Evolutionary conservation across 2,797 vertebrate species (phyloP).

Genomic region (Dendrocincla tyrannina): DNA sequence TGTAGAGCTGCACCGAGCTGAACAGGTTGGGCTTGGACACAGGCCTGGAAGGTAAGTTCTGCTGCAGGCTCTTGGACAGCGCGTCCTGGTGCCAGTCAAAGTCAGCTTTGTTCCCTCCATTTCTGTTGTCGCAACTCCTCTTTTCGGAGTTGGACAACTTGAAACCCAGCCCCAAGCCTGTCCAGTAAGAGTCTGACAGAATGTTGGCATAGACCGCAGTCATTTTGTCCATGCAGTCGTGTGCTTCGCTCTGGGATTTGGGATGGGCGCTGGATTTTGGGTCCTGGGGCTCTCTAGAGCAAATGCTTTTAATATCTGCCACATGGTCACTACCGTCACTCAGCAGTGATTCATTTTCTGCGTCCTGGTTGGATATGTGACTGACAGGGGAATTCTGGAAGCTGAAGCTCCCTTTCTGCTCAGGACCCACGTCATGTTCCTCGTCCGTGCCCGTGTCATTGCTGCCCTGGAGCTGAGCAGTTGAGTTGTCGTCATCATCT

Average conservation of each 20-base stretch:
- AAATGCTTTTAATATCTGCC: slow-evolving; percentile 89
- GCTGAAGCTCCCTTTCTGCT: slow-evolving; percentile 92
- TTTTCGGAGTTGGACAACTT: slow-evolving; percentile 89
- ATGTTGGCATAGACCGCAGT: slow-evolving; percentile 97
- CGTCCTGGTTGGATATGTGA: slow-evolving; percentile 93
- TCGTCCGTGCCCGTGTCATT: slow-evolving; percentile 89
- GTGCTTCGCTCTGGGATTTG: slow-evolving; percentile 86
- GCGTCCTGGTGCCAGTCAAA: slow-evolving; percentile 99
- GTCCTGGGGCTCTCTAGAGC: slow-evolving; percentile 84
- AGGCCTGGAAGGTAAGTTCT: slow-evolving; percentile 88
- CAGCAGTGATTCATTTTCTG: slow-evolving; percentile 89
- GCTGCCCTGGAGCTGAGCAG: slow-evolving; percentile 86
- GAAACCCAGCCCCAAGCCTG: slow-evolving; percentile 90
- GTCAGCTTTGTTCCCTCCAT: slow-evolving; percentile 87
- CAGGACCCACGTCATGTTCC: slow-evolving; percentile 87
- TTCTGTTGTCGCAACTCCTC: slow-evolving; percentile 91
- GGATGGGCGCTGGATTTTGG: slow-evolving; percentile 74
- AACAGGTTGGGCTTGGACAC: slow-evolving; percentile 95
- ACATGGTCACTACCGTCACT: slow-evolving; percentile 93
- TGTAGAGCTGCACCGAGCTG: slow-evolving; percentile 96
- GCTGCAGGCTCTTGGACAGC: slow-evolving; percentile 94
- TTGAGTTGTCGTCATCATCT: slow-evolving; percentile 85
- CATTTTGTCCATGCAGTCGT: slow-evolving; percentile 96
- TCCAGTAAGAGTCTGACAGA: slow-evolving; percentile 97
- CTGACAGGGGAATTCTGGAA: slow-evolving; percentile 96